phyloP scores from a whole-genome alignment of 2,888 invertebrate genomes.

The Drosophila kuntzei region DNA sequence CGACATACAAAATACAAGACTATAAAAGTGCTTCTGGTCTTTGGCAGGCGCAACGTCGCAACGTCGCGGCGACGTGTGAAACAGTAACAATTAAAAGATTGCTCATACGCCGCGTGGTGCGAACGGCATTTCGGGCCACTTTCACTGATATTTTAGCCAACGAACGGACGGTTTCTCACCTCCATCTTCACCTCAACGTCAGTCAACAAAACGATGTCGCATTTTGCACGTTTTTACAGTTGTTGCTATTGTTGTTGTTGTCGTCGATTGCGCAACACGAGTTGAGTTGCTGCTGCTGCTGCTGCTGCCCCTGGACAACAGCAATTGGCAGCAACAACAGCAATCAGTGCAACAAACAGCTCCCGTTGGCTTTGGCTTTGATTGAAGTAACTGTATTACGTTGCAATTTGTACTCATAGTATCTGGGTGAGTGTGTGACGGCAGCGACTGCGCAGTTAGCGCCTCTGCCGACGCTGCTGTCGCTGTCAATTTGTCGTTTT shows the following conservation, averaged over 20 bases:
- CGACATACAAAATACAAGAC: slow-evolving; percentile 1
- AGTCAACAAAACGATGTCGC: slow-evolving; percentile 44
- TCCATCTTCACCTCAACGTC: slow-evolving; percentile 9
- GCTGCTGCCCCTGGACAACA: slow-evolving; percentile 27
- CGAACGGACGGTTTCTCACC: slow-evolving; percentile 57
- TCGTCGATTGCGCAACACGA: slow-evolving; percentile 63
- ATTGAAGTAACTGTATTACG: slow-evolving; percentile 60
- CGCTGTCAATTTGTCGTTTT: slow-evolving; percentile 52
- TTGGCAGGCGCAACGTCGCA: slow-evolving; percentile 28
- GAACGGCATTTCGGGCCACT: slow-evolving; percentile 54
- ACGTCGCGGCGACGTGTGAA: slow-evolving; percentile 69
- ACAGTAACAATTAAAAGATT: slow-evolving; percentile 64
- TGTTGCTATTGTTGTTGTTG: slow-evolving; percentile 27
- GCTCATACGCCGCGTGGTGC: slow-evolving; percentile 71
- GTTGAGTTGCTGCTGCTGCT: slow-evolving; percentile 24
- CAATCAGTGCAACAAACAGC: slow-evolving; percentile 43
- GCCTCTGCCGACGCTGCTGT: slow-evolving; percentile 16
- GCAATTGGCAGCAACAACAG: slow-evolving; percentile 20
- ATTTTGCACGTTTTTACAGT: slow-evolving; percentile 58
- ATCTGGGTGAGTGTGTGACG: slow-evolving; percentile 80
- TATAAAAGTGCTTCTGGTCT: slow-evolving; percentile 67
- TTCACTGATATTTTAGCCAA: slow-evolving; percentile 74
- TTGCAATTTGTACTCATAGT: slow-evolving; percentile 52
- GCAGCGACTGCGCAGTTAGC: slow-evolving; percentile 35
- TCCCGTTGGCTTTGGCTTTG: slow-evolving; percentile 28